Evolutionary conservation across 1,140 invertebrate species (phyloP).

Genomic region (Drosophila ananassae): DNA sequence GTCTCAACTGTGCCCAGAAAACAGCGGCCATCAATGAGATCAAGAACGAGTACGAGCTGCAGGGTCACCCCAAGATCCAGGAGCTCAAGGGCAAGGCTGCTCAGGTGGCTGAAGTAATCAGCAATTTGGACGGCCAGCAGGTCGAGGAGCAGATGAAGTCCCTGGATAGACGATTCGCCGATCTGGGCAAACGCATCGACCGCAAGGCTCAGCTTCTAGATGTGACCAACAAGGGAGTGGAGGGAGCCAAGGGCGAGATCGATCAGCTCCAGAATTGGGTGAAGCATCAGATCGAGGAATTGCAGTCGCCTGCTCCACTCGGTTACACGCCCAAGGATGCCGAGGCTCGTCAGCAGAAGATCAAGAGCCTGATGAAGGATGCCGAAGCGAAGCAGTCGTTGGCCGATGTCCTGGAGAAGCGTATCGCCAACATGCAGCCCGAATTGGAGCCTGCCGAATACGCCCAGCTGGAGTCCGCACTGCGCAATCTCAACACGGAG

Average conservation of each 20-base stretch:
- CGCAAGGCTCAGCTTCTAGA: constrained; percentile 92
- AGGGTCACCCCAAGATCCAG: constrained; percentile 88
- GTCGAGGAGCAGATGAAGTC: constrained; percentile 95
- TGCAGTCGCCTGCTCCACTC: constrained; percentile 88
- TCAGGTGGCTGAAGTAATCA: constrained; percentile 91
- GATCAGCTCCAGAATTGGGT: constrained; percentile 92
- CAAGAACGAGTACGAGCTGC: constrained; percentile 88
- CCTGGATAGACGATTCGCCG: constrained; percentile 91
- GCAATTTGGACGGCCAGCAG: constrained; percentile 94
- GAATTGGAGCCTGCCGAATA: constrained; percentile 93
- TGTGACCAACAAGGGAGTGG: constrained; percentile 91
- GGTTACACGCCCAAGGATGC: constrained; percentile 90
- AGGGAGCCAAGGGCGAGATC: constrained; percentile 90
- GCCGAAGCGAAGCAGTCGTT: constrained; percentile 92
- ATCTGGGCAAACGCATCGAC: constrained; percentile 92
- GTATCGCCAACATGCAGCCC: constrained; percentile 91
- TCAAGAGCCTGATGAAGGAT: constrained; percentile 92
- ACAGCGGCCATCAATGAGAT: constrained; percentile 89
- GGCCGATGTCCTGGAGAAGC: constrained; percentile 92
- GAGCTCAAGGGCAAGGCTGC: constrained; percentile 88
- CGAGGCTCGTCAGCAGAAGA: constrained; percentile 88
- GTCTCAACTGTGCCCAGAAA: constrained; percentile 92
- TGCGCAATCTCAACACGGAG: constrained; percentile 88
- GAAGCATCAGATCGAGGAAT: constrained; percentile 88
- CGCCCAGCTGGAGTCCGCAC: constrained; percentile 88